These are phyloP conservation scores for Caprella mutica DNA, from an alignment of 2,888 invertebrate species.

Conservation along the genomic window DNA sequence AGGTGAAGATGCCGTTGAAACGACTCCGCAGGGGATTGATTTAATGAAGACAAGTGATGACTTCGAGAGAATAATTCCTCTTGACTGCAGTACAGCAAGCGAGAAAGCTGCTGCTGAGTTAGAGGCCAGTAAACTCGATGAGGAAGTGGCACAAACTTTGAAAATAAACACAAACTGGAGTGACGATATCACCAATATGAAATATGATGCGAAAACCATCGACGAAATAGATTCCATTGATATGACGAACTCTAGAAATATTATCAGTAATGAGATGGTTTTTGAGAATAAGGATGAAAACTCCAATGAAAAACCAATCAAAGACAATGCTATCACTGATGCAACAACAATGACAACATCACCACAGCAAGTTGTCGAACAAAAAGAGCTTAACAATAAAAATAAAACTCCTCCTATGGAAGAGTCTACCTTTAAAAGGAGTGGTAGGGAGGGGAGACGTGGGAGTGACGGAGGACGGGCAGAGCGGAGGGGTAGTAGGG, in stretches of 20 bases:
- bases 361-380: neutral
- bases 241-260: conserved; percentile 5
- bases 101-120: conserved; percentile 1
- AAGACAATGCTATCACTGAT: neutral
- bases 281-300: neutral
- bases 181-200: neutral
- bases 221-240: conserved; percentile 1
- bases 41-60: conserved; percentile 4
- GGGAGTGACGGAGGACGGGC: conserved; percentile 4
- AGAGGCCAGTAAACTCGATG: conserved; percentile 3
- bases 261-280: neutral
- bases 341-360: neutral
- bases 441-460: neutral
- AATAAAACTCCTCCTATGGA: conserved; percentile 1
- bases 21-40: too few species aligned
- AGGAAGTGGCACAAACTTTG: conserved; percentile 6
- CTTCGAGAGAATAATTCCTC: neutral
- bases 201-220: neutral
- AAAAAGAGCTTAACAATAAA: conserved; percentile 5
- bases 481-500: conserved; percentile 10
- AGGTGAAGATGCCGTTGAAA: conserved; percentile 1
- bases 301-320: neutral
- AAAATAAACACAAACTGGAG: conserved; percentile 9
- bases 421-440: conserved; percentile 9
- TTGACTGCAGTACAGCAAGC: neutral